Percentiles rank a stretch among this genome's conserved stretches.
Evolutionary conservation across 2,797 vertebrate species (phyloP).

Genomic region (Momotus momota): DNA sequence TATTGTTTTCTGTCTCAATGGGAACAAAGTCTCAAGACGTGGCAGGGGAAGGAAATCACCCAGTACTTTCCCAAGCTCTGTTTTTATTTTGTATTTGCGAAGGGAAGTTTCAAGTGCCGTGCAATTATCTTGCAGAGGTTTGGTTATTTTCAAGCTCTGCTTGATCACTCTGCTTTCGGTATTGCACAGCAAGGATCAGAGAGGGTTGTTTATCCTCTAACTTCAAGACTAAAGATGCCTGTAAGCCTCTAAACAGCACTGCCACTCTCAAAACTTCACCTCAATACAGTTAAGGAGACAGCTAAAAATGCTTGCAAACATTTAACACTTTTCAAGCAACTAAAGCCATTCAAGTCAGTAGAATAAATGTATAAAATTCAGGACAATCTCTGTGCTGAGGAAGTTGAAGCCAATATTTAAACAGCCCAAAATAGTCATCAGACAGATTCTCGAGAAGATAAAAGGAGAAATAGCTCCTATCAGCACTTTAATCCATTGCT

Average conservation of each 20-base stretch:
- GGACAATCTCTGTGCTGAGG: neutral
- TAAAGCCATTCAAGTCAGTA: neutral
- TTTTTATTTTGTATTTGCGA: neutral
- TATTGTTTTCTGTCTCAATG: slow-evolving; percentile 55
- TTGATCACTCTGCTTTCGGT: neutral
- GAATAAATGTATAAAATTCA: neutral
- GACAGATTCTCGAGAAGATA: slow-evolving; percentile 25
- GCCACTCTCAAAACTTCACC: neutral
- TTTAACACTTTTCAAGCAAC: neutral
- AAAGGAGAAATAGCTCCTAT: slow-evolving; percentile 38
- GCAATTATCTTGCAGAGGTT: neutral
- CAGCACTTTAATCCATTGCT: slow-evolving; percentile 56
- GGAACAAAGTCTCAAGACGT: neutral
- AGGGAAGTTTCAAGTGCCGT: neutral
- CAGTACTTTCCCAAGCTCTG: neutral
- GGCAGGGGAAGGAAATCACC: neutral
- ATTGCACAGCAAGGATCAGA: neutral
- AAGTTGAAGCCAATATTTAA: neutral
- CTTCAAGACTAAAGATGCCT: neutral
- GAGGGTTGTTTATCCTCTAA: neutral
- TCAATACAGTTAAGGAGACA: fast-evolving
- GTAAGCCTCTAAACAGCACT: neutral
- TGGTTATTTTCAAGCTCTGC: neutral
- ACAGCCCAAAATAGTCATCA: neutral
- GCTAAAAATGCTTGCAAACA: neutral